A percentile compares a stretch with the other conserved stretches of the same genome.
Evolutionary conservation across 2,888 invertebrate genomes (phyloP).

Genomic region (Parnassius apollo): DNA sequence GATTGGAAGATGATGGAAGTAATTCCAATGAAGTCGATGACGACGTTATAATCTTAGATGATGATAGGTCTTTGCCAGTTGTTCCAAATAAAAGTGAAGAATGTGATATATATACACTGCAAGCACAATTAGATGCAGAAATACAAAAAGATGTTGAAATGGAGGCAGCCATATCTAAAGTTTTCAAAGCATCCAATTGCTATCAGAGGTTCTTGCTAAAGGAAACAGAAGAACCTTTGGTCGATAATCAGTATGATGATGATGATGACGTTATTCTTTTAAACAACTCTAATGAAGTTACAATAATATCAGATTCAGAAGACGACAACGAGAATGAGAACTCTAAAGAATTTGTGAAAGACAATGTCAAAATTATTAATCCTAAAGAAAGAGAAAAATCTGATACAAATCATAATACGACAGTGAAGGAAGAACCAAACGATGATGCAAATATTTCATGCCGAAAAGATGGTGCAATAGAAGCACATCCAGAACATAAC

Average conservation of each 20-base stretch:
- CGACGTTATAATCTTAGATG: too few species aligned
- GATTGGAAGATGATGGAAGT: too few species aligned
- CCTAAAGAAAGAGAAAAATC: not conserved
- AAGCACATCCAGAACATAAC: too few species aligned
- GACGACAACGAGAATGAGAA: not conserved
- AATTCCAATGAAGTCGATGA: too few species aligned
- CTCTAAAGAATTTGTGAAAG: too few species aligned
- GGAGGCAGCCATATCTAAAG: slow-evolving; percentile 11
- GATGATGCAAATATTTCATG: too few species aligned
- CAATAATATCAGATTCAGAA: slow-evolving; percentile 1
- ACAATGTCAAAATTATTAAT: too few species aligned
- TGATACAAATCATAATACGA: not conserved
- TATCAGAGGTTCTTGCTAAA: slow-evolving; percentile 16
- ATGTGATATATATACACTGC: not conserved
- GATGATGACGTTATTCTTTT: slow-evolving; percentile 1
- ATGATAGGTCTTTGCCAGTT: too few species aligned
- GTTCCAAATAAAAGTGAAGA: too few species aligned
- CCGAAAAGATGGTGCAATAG: too few species aligned
- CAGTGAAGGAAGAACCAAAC: not conserved
- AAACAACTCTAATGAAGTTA: not conserved
- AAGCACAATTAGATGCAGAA: slow-evolving; percentile 15
- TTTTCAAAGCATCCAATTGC: slow-evolving; percentile 6
- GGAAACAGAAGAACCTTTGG: slow-evolving; percentile 1
- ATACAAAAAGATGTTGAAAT: slow-evolving; percentile 18
- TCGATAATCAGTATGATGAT: slow-evolving; percentile 4